Base-by-base conservation (phyloP, 2,113 vertebrate species). In the Morone saxatilis region DNA sequence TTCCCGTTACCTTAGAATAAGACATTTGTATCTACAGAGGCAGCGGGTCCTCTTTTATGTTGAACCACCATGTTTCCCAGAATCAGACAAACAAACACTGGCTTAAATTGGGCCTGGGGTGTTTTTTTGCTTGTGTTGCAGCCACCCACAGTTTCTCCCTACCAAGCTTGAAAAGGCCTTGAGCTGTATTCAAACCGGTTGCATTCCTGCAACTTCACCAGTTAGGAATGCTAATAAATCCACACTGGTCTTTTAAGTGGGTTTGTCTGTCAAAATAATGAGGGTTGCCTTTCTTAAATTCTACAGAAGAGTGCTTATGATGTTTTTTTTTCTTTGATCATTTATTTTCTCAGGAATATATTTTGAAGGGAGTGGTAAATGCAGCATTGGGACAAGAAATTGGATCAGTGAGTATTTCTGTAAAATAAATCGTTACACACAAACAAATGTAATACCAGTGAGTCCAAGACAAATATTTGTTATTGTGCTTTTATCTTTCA, bases 301-400 rank as follows among this genome's bases (percentile, higher is more conserved):
- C 3, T 6, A 13, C 19, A 67, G 6, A 45, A 40, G 47, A 54
- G 38, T 45, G 38, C 47, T 1, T 10, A 41, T 43, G 50, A 38
- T 0, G 4, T 63, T 16, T 79, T 43, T 79, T 43, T 63, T 38
- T 56, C 45, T 80, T 16, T 66, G 31, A 77, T 80, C 53, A 22
- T 66, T 79, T 72, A 3, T 78, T 36, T 87, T 73, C 71, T 9
- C 76, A 99, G 98, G 98, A 99, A 75, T 99, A 99, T 59, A 98
- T 99, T 77, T 96, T 99, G 80, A 99, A 99, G 89, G 98, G 97
- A 67, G 98, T 99, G 65, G 98, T 99, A 66, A 98, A 99, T 85
- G 98, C 97, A 40, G 97, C 97, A 5, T 86, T 99, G 36, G 98
- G 98, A 82, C 98, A 99, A 92, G 97, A 99, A 93, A 95, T 97